phyloP scores from a whole-genome alignment of 2,888 invertebrate genomes.

The Glyphotaelius pellucidus region DNA sequence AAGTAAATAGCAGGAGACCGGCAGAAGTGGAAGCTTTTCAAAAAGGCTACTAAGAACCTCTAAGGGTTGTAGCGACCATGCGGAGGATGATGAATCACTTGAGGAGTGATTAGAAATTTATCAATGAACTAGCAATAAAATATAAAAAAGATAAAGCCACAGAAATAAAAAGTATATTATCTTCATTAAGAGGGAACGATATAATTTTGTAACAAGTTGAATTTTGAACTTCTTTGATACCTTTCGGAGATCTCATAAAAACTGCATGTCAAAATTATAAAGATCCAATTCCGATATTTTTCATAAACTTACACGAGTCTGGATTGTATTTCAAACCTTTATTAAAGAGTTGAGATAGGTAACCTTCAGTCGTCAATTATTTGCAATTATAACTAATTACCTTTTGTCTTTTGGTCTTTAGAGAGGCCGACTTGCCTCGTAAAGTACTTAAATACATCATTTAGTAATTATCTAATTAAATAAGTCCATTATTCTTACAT shows the following conservation, averaged over 20 bases:
- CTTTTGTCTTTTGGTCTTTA: background rate
- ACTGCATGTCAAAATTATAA: too few species aligned
- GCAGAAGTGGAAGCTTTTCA: background rate
- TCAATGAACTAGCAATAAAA: too few species aligned
- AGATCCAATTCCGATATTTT: background rate
- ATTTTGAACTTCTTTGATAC: too few species aligned
- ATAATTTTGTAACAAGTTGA: too few species aligned
- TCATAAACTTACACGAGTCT: background rate
- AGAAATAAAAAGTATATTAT: too few species aligned
- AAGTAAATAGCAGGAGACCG: background rate
- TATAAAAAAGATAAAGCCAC: too few species aligned
- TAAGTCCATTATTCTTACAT: background rate
- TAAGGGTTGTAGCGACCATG: too few species aligned
- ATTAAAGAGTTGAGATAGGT: background rate
- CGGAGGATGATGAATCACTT: too few species aligned
- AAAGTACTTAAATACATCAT: background rate
- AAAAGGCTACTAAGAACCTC: background rate
- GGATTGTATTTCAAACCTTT: background rate
- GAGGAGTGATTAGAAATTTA: too few species aligned
- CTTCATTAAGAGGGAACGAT: too few species aligned
- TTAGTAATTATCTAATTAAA: background rate
- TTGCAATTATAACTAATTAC: background rate
- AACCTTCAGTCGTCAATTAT: background rate
- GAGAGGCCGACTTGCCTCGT: background rate
- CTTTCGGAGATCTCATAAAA: too few species aligned